These are phyloP conservation scores for Rostrhamus sociabilis DNA, from an alignment of 2,797 vertebrate species.

Conservation along the genomic window DNA sequence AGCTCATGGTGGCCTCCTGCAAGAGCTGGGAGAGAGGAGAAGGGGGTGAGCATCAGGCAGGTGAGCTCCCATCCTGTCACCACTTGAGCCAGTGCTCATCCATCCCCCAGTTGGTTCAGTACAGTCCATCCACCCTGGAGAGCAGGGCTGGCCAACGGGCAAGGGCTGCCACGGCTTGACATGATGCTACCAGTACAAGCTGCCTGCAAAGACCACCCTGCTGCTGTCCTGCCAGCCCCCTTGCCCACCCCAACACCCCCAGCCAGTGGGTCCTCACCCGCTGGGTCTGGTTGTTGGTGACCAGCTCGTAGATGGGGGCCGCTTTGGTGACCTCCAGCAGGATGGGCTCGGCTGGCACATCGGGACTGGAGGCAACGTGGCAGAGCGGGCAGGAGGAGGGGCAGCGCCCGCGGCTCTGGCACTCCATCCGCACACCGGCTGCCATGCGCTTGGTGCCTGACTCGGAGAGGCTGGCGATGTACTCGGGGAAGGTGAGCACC, in stretches of 20 bases:
- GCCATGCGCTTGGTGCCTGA: conserved; percentile 92
- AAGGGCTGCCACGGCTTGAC: background rate
- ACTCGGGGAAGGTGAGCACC: conserved; percentile 93
- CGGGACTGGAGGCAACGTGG: conserved; percentile 82
- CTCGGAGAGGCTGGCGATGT: conserved; percentile 92
- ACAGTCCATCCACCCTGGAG: background rate
- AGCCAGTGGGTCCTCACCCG: conserved; percentile 77
- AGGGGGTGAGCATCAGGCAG: background rate
- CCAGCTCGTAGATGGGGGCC: conserved; percentile 90
- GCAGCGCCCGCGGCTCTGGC: conserved; percentile 92
- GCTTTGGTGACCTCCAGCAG: conserved; percentile 94
- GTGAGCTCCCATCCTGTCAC: background rate
- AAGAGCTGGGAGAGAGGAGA: conserved; percentile 80
- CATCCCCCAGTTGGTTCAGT: background rate
- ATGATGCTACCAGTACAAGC: background rate
- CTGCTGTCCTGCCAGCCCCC: fast-evolving
- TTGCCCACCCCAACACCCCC: background rate
- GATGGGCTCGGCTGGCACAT: conserved; percentile 84
- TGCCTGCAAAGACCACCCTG: background rate
- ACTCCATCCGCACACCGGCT: conserved; percentile 92
- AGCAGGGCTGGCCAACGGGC: fast-evolving
- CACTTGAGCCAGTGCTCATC: background rate
- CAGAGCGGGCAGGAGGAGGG: conserved; percentile 93
- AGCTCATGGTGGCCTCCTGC: conserved; percentile 96
- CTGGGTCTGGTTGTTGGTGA: conserved; percentile 96